Conservation (phyloP, 1,140 invertebrate genomes). For the Hycleus phaleratus region DNA sequence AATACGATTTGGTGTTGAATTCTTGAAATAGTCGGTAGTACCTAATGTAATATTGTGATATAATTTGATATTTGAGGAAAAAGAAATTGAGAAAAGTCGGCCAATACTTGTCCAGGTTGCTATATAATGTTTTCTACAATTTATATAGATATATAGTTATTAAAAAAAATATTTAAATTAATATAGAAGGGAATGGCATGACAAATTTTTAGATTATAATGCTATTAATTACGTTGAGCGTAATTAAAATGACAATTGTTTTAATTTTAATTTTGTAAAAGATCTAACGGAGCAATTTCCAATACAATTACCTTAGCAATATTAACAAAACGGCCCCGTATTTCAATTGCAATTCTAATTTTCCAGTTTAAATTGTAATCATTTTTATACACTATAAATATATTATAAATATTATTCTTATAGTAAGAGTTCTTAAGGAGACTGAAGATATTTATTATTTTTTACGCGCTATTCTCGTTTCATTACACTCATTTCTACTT, state of each 20-base stretch:
- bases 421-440: slow-evolving; percentile 3
- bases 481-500: not conserved
- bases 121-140: too few relatives aligned
- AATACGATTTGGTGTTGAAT: not conserved
- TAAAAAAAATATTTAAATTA: too few relatives aligned
- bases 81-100: too few relatives aligned
- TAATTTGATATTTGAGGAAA: too few relatives aligned
- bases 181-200: too few relatives aligned
- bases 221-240: too few relatives aligned
- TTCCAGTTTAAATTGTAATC: slow-evolving; percentile 6
- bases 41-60: too few relatives aligned
- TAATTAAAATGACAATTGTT: too few relatives aligned
- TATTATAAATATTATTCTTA: too few relatives aligned
- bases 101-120: too few relatives aligned
- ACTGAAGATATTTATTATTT: slow-evolving; percentile 14
- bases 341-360: not conserved
- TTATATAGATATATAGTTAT: too few relatives aligned
- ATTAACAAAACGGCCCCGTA: not conserved
- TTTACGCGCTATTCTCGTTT: slow-evolving; percentile 8
- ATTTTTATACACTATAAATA: not conserved
- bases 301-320: slow-evolving; percentile 3
- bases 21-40: not conserved
- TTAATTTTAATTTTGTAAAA: not conserved
- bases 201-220: too few relatives aligned
- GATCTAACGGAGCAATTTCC: slow-evolving; percentile 7